Evolutionary conservation across 2,113 vertebrate species (phyloP), one percentile per base, ranked within the genome.

Genomic region (Geococcyx californianus): DNA sequence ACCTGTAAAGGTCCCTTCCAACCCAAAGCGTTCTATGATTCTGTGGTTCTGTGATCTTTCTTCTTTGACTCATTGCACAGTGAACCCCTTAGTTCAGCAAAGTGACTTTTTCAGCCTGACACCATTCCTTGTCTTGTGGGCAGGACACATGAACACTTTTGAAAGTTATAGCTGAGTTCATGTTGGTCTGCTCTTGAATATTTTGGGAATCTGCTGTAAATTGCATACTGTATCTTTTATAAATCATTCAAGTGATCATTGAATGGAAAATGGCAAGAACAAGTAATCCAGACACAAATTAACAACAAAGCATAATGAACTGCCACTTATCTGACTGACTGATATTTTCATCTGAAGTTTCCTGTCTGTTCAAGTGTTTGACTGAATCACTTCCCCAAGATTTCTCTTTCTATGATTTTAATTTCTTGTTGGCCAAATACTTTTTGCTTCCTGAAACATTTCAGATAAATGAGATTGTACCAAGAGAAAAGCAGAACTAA

Each of bases 401-500:
- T 42, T 92, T 86, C 28, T 92, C 28, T 92, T 86, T 60, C 24
- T 1, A 34, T 83, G 51, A 70, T 85, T 79, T 79, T 51, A 85
- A 42, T 45, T 38, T 76, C 47, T 74, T 42, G 64, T 76, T 88
- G 79, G 68, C 76, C 6, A 1, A 84, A 33, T 55, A 88, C 47
- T 74, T 90, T 91, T 73, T 86, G 33, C 31, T 94, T 96, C 83
- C 83, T 90, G 44, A 25, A 81, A 40, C 28, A 60, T 90, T 95
- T 93, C 64, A 92, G 76, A 92, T 77, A 90, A 94, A 94, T 72
- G 80, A 84, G 49, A 95, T 78, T 90, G 76, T 33, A 87, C 36
- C 4, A 6, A 89, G 66, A 81, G 72, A 44, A 90, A 93, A 89
- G 73, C 67, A 88, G 64, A 92, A 17, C 88, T 90, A 82, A 66